Evolutionary conservation across 2,797 vertebrate species (phyloP).

Genomic region (Crax fasciolata): DNA sequence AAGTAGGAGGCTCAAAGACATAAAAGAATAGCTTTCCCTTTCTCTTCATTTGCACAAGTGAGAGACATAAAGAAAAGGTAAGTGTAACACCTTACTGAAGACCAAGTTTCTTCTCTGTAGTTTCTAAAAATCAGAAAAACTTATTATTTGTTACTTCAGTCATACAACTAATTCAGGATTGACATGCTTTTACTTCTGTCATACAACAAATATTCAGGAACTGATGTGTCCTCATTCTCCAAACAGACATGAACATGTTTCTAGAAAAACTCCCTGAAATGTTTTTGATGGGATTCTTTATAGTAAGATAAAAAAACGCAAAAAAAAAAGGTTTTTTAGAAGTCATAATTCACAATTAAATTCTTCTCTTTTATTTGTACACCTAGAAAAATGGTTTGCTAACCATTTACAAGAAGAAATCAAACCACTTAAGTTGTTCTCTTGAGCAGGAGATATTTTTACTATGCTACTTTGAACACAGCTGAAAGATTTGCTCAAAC

Average conservation of each 20-base stretch:
- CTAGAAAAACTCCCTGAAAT: neutral
- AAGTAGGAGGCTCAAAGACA: neutral
- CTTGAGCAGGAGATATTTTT: neutral
- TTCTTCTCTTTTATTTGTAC: neutral
- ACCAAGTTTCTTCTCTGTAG: neutral
- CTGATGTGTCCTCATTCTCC: neutral
- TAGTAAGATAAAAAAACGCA: neutral
- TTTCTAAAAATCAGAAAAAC: neutral
- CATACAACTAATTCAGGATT: neutral
- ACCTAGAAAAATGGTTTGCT: neutral
- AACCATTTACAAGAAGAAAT: neutral
- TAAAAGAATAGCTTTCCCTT: neutral
- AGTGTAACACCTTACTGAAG: neutral
- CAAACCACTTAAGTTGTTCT: neutral
- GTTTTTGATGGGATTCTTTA: neutral
- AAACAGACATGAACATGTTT: neutral
- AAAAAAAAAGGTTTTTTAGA: neutral
- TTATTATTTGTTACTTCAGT: neutral
- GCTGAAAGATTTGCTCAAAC: neutral
- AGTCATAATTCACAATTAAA: neutral
- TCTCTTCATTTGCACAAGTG: neutral
- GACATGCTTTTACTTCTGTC: neutral
- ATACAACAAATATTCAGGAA: neutral
- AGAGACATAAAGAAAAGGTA: slow-evolving; percentile 10
- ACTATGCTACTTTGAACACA: neutral